Evolutionary conservation across 2,888 invertebrate genomes (phyloP).

Genomic region (Ochropleura plecta): DNA sequence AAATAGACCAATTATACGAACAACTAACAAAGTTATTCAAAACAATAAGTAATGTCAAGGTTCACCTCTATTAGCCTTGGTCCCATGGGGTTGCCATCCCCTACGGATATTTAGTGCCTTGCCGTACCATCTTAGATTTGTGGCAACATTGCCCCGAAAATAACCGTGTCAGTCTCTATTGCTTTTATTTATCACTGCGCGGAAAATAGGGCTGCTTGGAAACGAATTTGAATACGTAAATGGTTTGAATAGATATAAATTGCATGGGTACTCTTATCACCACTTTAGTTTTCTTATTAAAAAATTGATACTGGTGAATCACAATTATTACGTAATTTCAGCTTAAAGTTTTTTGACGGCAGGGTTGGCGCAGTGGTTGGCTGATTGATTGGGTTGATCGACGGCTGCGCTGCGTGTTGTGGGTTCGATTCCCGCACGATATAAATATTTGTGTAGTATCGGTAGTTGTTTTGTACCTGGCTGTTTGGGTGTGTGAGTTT

Average conservation of each 20-base stretch:
- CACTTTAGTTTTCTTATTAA: not conserved
- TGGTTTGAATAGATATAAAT: slow-evolving; percentile 20
- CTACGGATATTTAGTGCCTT: slow-evolving; percentile 84
- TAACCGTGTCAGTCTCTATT: slow-evolving; percentile 71
- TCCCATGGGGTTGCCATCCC: slow-evolving; percentile 70
- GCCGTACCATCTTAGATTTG: slow-evolving; percentile 89
- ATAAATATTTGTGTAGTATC: no score
- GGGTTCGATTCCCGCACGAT: no score
- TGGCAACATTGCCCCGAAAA: slow-evolving; percentile 81
- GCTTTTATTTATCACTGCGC: slow-evolving; percentile 74
- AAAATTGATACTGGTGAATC: not conserved
- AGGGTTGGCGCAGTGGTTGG: no score
- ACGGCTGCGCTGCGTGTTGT: no score
- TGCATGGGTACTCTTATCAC: not conserved
- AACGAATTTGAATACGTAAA: slow-evolving; percentile 40
- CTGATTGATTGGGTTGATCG: no score
- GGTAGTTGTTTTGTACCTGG: no score
- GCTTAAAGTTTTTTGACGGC: not conserved
- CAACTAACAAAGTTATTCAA: slow-evolving; percentile 71
- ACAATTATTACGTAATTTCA: not conserved
- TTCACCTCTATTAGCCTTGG: slow-evolving; percentile 75
- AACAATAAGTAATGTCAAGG: slow-evolving; percentile 81
- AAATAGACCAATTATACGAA: slow-evolving; percentile 43
- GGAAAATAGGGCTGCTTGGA: slow-evolving; percentile 75
- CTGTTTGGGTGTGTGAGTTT: no score